Conservation (phyloP, 2,113 vertebrate genomes). For the Etheostoma spectabile region DNA sequence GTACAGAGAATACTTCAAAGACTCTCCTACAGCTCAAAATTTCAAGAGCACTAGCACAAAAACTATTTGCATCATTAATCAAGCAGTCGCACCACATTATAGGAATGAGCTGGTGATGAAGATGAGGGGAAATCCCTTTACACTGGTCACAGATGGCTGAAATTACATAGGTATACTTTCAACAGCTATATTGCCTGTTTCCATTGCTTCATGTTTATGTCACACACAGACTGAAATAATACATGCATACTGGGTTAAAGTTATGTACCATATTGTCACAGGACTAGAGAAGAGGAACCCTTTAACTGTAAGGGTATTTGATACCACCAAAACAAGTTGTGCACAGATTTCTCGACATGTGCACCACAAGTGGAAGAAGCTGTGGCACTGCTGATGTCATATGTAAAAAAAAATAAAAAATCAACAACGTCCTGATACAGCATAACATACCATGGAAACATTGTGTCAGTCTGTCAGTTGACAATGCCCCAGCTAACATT, state of each 20-base stretch:
- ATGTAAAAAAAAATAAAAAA: background rate
- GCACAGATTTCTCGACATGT: background rate
- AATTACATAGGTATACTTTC: background rate
- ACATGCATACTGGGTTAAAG: background rate
- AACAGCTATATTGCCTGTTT: too few species aligned
- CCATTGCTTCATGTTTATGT: background rate
- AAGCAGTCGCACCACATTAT: slow-evolving; percentile 15
- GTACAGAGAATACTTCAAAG: background rate
- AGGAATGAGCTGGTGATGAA: slow-evolving; percentile 8
- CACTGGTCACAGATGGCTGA: slow-evolving; percentile 2
- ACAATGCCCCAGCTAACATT: background rate
- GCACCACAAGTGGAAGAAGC: background rate
- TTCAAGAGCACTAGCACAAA: background rate
- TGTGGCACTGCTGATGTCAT: background rate
- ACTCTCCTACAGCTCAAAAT: background rate
- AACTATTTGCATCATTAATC: slow-evolving; percentile 5
- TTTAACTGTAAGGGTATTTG: background rate
- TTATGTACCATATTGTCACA: background rate
- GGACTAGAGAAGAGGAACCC: slow-evolving; percentile 14
- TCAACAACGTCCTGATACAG: background rate
- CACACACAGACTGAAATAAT: background rate
- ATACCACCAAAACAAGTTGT: background rate
- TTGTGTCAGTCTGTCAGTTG: background rate
- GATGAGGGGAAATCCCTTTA: background rate
- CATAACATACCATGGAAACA: background rate